Conservation (phyloP, 2,888 invertebrate species). For the Acleris cristana region DNA sequence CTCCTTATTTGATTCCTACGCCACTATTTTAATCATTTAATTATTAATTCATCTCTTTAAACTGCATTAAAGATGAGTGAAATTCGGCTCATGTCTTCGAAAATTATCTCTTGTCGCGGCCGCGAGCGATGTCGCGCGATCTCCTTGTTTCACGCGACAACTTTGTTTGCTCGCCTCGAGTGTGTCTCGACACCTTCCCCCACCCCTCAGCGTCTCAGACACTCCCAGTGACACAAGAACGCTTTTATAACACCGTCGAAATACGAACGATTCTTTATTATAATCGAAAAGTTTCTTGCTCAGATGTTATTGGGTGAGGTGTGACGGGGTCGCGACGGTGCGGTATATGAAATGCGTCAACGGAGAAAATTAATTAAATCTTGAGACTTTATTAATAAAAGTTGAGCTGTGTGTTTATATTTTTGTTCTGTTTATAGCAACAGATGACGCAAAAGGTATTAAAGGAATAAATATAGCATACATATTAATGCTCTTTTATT, state of each 20-base stretch:
- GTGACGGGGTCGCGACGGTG: neutral
- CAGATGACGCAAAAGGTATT: too few relatives aligned
- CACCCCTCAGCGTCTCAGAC: neutral
- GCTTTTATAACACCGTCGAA: conserved; percentile 33
- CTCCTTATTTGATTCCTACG: too few relatives aligned
- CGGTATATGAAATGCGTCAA: neutral
- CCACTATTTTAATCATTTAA: too few relatives aligned
- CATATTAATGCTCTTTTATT: too few relatives aligned
- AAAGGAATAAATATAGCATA: too few relatives aligned
- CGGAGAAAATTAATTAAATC: neutral
- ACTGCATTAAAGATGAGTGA: too few relatives aligned
- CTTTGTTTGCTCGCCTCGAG: conserved; percentile 34
- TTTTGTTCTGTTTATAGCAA: neutral
- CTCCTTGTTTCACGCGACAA: conserved; percentile 30
- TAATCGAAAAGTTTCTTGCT: conserved; percentile 36
- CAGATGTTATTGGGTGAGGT: conserved; percentile 20
- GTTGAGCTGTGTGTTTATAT: neutral
- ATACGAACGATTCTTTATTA: conserved; percentile 30
- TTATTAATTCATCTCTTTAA: too few relatives aligned
- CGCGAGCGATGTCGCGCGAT: conserved; percentile 18
- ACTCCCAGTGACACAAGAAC: conserved; percentile 22
- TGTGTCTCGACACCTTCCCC: conserved; percentile 23
- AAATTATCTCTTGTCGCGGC: neutral
- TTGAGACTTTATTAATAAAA: neutral
- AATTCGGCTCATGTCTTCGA: too few relatives aligned